Evolutionary conservation across 2,888 invertebrate species (phyloP).

Genomic region (Yponomeuta cagnagella): DNA sequence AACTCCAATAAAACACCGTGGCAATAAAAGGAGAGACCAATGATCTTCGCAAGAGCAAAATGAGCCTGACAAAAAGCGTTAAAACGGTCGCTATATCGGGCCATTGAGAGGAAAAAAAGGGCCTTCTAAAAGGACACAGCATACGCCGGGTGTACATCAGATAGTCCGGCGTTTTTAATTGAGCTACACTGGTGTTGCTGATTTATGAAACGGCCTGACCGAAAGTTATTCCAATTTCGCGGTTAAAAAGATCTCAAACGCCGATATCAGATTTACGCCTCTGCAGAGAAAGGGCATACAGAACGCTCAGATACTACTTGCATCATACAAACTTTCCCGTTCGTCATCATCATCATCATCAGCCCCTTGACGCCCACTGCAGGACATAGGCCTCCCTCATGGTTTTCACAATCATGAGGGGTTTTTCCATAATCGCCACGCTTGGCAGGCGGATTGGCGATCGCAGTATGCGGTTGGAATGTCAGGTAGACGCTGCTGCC

Average conservation of each 20-base stretch:
- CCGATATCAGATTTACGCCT: slow-evolving; percentile 11
- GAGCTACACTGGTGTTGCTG: slow-evolving; percentile 70
- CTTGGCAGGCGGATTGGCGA: too few species aligned
- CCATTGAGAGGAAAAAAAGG: slow-evolving; percentile 24
- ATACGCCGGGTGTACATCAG: slow-evolving; percentile 55
- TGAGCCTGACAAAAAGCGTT: slow-evolving; percentile 42
- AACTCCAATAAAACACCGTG: background rate
- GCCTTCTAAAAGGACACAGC: slow-evolving; percentile 28
- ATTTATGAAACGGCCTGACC: slow-evolving; percentile 57
- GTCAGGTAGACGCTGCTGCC: too few species aligned
- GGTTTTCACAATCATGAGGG: too few species aligned
- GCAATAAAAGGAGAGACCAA: slow-evolving; percentile 19
- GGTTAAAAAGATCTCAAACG: slow-evolving; percentile 28
- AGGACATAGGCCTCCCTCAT: too few species aligned
- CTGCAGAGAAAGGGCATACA: background rate
- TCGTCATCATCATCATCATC: too few species aligned
- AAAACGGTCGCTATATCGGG: slow-evolving; percentile 33
- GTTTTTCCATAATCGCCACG: too few species aligned
- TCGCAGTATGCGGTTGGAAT: too few species aligned
- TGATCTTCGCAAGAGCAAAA: slow-evolving; percentile 24
- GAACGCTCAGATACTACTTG: background rate
- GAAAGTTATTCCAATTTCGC: slow-evolving; percentile 70
- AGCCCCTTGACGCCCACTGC: too few species aligned
- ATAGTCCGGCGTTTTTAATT: slow-evolving; percentile 66
- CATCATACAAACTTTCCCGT: too few species aligned